Base-by-base conservation (phyloP, 2,888 invertebrate genomes). In the Amiota mariae region DNA sequence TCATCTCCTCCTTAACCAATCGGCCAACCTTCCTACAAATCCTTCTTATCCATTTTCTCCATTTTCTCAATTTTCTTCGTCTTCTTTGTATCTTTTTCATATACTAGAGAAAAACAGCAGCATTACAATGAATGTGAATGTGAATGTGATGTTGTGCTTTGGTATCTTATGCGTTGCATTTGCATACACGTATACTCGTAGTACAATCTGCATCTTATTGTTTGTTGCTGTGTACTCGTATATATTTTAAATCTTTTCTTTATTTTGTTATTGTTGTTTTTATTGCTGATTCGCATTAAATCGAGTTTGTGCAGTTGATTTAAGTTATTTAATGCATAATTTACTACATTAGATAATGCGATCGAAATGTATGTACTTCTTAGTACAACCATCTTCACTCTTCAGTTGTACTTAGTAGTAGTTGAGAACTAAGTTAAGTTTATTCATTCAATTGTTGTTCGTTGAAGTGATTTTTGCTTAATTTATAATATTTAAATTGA, bases 241-340 rank as follows among this genome's bases (percentile, higher is more conserved):
- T 6, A 13, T 20, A 12, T 67, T 20, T 57, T 15, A 10, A 18
- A 24, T 15, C 59, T 59, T 18, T 59, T 59, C 15, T 70, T 56
- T 70, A 11, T 12, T 56, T 67, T 15, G n/a, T 46, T 64, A 46
- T 68, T 73, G 74, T 63, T 76, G 56, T 47, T 72, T 57, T 72
- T 51, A 48, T 61, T 71, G 57, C 73, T 72, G 73, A 72, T 75
- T 75, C 46, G 73, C 75, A 67, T 67, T 67, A 51, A 67, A 67
- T 51, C 72, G 75, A 73, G 77, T 76, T 73, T 75, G 68, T 57
- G 71, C 72, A 74, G 71, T 78, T 78, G 77, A 76, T 78, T 77
- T 74, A 77, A 77, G 77, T 73, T 77, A 77, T 76, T 78, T 78
- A 78, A 79, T 79, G 77, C 74, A 78, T 78, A 78, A 79, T 78